These are phyloP conservation scores for Semotilus atromaculatus DNA, from an alignment of 2,797 vertebrate species.

Conservation along the genomic window DNA sequence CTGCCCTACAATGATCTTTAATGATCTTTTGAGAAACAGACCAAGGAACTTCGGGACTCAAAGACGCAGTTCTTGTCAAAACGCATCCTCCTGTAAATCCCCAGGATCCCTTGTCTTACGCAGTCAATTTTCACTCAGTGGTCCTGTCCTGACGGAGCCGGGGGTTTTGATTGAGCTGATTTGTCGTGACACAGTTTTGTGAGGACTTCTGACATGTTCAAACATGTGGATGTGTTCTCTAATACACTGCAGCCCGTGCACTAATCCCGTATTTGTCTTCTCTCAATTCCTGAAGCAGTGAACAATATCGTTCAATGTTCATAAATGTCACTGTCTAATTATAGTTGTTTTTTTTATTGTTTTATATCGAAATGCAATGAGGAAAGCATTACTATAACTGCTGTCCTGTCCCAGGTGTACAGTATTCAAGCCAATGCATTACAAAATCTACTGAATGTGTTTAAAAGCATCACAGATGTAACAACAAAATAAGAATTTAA, in stretches of 20 bases:
- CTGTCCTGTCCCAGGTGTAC: background rate
- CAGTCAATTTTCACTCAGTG: constrained; percentile 1
- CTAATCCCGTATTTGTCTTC: background rate
- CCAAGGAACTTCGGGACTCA: background rate
- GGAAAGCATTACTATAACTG: background rate
- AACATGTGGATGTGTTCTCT: background rate
- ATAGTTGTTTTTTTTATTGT: background rate
- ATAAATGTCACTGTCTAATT: background rate
- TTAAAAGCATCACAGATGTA: background rate
- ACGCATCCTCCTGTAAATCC: constrained; percentile 4
- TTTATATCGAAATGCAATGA: background rate
- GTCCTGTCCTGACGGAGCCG: background rate
- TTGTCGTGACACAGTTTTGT: background rate
- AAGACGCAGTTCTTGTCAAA: background rate
- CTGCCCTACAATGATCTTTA: background rate
- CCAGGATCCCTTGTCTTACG: constrained; percentile 2
- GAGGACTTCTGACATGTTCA: constrained; percentile 23
- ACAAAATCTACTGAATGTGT: background rate
- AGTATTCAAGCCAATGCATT: background rate
- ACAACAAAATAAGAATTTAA: background rate
- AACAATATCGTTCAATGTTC: background rate
- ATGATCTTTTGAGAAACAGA: background rate
- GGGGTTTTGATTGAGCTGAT: constrained; percentile 34
- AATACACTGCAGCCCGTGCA: background rate
- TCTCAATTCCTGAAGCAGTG: background rate